These are phyloP conservation scores for Caenorhabditis drosophilae DNA, from an alignment of 2,888 invertebrate species.

Conservation along the genomic window DNA sequence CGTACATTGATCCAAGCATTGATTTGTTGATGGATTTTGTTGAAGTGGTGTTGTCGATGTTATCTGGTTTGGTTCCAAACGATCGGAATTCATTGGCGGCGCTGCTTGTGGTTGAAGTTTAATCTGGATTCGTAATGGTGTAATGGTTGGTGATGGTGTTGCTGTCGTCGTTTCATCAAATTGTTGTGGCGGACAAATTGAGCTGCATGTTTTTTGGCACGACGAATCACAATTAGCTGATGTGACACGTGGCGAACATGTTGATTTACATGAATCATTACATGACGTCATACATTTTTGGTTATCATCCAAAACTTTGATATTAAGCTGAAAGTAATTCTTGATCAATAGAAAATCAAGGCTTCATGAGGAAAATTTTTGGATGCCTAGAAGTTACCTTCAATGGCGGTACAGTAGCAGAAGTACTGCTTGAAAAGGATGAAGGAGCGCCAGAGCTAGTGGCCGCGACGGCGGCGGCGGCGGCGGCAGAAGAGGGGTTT, in stretches of 20 bases:
- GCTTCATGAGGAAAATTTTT: too few relatives aligned
- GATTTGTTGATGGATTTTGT: slow-evolving; percentile 9
- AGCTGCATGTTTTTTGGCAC: slow-evolving; percentile 33
- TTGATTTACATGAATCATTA: slow-evolving; percentile 19
- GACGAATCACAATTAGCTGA: slow-evolving; percentile 20
- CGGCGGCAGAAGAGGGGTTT: slow-evolving; percentile 8
- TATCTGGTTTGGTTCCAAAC: too few relatives aligned
- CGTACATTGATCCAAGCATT: slow-evolving; percentile 40
- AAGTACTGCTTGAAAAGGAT: not conserved
- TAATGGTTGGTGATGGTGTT: slow-evolving; percentile 6
- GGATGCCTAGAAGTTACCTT: slow-evolving; percentile 16
- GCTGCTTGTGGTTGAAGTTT: slow-evolving; percentile 11
- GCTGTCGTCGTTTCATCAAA: not conserved
- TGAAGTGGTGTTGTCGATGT: not conserved
- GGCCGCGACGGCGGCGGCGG: too few relatives aligned
- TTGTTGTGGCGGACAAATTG: slow-evolving; percentile 28
- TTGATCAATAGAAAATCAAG: not conserved
- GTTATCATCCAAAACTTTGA: slow-evolving; percentile 20
- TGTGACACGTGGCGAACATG: slow-evolving; percentile 16
- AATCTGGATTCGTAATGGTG: slow-evolving; percentile 32
- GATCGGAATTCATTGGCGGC: not conserved
- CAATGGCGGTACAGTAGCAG: slow-evolving; percentile 20
- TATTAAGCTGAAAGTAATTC: slow-evolving; percentile 13
- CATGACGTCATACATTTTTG: slow-evolving; percentile 28
- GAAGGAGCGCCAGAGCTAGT: too few relatives aligned